Conservation (phyloP, 2,888 invertebrate genomes). For the Sphaerophoria taeniata region DNA sequence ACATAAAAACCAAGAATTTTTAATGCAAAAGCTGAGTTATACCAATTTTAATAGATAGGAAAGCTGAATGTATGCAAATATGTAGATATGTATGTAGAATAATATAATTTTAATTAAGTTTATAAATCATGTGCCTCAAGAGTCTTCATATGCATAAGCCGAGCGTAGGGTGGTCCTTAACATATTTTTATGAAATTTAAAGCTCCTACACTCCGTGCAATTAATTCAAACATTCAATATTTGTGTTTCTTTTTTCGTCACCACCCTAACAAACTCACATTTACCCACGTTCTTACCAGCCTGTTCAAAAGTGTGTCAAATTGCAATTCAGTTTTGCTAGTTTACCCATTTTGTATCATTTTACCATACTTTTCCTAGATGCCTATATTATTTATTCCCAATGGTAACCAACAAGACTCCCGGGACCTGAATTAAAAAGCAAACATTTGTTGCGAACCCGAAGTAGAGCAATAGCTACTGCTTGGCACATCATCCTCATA, state of each 20-base stretch:
- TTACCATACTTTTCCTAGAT: slow-evolving; percentile 36
- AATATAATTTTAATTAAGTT: slow-evolving; percentile 71
- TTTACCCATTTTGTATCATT: slow-evolving; percentile 39
- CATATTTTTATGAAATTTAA: too few relatives aligned
- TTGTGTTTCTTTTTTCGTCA: not conserved
- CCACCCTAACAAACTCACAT: not conserved
- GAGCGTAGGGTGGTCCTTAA: too few relatives aligned
- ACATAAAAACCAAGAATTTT: slow-evolving; percentile 46
- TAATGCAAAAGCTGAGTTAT: slow-evolving; percentile 23
- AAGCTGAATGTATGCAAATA: not conserved
- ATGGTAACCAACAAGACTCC: slow-evolving; percentile 19
- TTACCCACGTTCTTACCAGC: not conserved
- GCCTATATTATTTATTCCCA: slow-evolving; percentile 11
- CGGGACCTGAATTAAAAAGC: slow-evolving; percentile 21
- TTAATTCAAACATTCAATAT: not conserved
- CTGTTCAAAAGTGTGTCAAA: slow-evolving; percentile 29
- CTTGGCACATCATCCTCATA: slow-evolving; percentile 53
- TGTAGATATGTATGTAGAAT: slow-evolving; percentile 43
- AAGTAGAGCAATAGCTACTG: not conserved
- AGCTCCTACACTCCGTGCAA: too few relatives aligned
- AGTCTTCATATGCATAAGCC: too few relatives aligned
- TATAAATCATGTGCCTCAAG: slow-evolving; percentile 68
- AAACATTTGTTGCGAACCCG: not conserved
- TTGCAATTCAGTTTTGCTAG: slow-evolving; percentile 56
- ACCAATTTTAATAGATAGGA: slow-evolving; percentile 5